Evolutionary conservation across 2,797 vertebrate genomes (phyloP).

Genomic region (Parauchenoglanis ngamensis): DNA sequence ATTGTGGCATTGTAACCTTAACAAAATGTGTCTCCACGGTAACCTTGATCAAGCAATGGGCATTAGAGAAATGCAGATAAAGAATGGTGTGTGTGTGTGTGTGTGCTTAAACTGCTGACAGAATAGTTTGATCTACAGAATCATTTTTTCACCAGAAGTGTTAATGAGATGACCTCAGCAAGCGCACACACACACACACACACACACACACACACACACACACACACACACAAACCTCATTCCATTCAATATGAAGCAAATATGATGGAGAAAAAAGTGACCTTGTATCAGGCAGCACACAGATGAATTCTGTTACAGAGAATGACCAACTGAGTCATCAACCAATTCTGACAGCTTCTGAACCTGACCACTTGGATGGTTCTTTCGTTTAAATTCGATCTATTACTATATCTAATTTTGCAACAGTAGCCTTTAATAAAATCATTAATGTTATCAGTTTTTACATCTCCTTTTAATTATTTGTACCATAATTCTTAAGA

Average conservation of each 20-base stretch:
- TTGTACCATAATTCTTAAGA: not conserved
- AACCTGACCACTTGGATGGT: not conserved
- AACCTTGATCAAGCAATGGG: not conserved
- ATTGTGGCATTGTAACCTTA: conserved; percentile 5
- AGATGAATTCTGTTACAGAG: not conserved
- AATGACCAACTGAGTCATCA: not conserved
- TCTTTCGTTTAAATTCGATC: not conserved
- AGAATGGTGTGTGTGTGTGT: not conserved
- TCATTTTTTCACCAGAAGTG: not conserved
- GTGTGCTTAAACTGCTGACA: not conserved
- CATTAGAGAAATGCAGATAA: conserved; percentile 10
- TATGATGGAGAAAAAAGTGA: not conserved
- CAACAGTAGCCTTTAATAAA: not conserved
- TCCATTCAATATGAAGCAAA: not conserved
- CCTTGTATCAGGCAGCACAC: not conserved
- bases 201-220: not conserved
- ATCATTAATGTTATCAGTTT: not conserved
- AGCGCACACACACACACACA: conserved; percentile 7
- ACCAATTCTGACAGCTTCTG: not conserved
- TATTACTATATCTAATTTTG: not conserved
- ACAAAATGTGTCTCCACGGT: conserved; percentile 15
- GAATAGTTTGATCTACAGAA: not conserved
- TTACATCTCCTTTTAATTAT: not conserved
- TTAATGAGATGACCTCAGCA: not conserved
- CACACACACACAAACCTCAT: not conserved